Conservation (phyloP, 2,888 invertebrate genomes). For the Anaspis maculata region DNA sequence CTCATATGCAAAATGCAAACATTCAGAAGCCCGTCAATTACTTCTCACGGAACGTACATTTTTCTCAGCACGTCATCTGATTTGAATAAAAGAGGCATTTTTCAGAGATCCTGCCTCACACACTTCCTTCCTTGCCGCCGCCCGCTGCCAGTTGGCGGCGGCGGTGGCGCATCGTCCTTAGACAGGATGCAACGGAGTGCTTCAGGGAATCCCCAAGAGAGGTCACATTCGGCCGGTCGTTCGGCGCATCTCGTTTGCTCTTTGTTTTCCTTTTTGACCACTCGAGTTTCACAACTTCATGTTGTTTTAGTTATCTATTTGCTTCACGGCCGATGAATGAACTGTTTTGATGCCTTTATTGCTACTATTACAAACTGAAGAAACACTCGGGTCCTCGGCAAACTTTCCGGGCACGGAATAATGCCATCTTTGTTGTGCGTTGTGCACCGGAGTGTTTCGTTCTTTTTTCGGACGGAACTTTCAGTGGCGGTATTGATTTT, state of each 20-base stretch:
- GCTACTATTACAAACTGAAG: conserved; percentile 38
- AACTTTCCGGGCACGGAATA: conserved; percentile 32
- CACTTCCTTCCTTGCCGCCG: too few relatives aligned
- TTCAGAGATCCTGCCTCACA: too few relatives aligned
- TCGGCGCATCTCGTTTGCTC: conserved; percentile 13
- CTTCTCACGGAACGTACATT: too few relatives aligned
- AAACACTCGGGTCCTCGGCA: conserved; percentile 28
- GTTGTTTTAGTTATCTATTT: conserved; percentile 36
- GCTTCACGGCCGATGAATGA: conserved; percentile 36
- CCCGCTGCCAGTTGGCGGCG: too few relatives aligned
- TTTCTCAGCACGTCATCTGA: too few relatives aligned
- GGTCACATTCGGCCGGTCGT: conserved; percentile 16
- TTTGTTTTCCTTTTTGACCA: conserved; percentile 27
- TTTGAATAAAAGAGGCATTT: too few relatives aligned
- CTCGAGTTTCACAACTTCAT: conserved; percentile 35
- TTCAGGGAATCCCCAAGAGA: conserved; percentile 18
- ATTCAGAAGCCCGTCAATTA: too few relatives aligned
- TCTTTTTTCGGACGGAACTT: conserved; percentile 19
- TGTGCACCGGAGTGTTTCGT: conserved; percentile 17
- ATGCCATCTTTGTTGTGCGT: conserved; percentile 28
- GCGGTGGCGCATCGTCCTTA: conserved; percentile 1
- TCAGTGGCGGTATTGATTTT: conserved; percentile 25
- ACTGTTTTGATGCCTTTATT: conserved; percentile 39
- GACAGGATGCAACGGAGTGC: too few relatives aligned
- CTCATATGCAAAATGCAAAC: too few relatives aligned